Percentiles rank a stretch among this genome's conserved stretches.
Evolutionary conservation across 2,113 vertebrate genomes (phyloP).

Genomic region (Pterocles orientalis): DNA sequence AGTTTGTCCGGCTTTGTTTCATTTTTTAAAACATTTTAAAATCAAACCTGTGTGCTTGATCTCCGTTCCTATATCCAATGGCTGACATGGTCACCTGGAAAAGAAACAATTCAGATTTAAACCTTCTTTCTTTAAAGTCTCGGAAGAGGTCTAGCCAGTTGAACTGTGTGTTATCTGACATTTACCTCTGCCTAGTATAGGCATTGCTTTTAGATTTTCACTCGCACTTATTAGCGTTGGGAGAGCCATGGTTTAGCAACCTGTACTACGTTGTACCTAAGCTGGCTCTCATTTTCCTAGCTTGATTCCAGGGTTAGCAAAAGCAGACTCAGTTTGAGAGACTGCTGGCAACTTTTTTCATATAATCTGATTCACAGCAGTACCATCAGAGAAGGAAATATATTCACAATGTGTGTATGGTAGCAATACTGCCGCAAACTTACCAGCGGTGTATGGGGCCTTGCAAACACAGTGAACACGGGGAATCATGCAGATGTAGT

Average conservation of each 20-base stretch:
- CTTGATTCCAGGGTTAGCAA: neutral
- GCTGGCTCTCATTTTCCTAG: neutral
- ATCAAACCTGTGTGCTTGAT: neutral
- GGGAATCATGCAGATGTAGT: neutral
- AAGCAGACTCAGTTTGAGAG: neutral
- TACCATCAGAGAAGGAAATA: neutral
- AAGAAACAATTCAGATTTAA: neutral
- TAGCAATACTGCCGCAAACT: neutral
- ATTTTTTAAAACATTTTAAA: neutral
- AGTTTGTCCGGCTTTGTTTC: neutral
- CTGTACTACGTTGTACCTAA: neutral
- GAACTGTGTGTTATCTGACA: neutral
- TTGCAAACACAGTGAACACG: neutral
- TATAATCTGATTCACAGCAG: neutral
- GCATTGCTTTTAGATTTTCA: neutral
- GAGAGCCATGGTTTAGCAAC: neutral
- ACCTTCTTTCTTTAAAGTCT: neutral
- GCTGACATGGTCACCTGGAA: neutral
- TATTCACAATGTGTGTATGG: neutral
- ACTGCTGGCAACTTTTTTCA: neutral
- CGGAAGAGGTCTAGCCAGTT: neutral
- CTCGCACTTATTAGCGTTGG: neutral
- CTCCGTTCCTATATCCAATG: neutral
- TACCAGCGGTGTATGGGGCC: neutral
- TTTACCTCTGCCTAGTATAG: neutral